phyloP scores from a whole-genome alignment of 2,113 vertebrate species.

The Tricholaema leucomelas region DNA sequence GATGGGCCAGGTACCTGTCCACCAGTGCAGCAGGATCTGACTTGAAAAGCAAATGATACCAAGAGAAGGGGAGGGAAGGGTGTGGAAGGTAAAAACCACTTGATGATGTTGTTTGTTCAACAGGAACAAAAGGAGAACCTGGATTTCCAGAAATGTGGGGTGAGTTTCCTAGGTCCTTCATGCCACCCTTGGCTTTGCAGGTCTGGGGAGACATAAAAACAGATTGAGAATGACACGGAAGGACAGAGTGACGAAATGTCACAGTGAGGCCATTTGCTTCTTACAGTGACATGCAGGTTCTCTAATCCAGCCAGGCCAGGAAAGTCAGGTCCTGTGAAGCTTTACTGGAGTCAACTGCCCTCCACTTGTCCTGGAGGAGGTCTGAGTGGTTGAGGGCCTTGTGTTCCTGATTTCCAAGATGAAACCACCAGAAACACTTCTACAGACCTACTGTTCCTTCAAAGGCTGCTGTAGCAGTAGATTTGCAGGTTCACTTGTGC shows the following conservation, averaged over 20 bases:
- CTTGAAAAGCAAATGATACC: neutral
- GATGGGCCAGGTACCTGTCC: neutral
- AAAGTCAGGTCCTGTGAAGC: neutral
- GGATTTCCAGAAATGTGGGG: conserved; percentile 19
- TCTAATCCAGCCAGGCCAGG: neutral
- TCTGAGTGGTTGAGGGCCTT: neutral
- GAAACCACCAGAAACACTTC: neutral
- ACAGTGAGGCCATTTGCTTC: neutral
- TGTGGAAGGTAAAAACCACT: neutral
- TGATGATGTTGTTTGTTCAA: neutral
- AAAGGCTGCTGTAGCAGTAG: neutral
- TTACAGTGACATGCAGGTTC: neutral
- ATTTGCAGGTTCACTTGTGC: neutral
- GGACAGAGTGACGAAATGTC: neutral
- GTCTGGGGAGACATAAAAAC: neutral
- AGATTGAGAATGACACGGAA: neutral
- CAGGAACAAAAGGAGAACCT: conserved; percentile 38
- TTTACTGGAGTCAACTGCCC: neutral
- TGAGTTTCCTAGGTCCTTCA: neutral
- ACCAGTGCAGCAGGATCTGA: neutral
- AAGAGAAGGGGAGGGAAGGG: neutral
- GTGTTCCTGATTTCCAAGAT: neutral
- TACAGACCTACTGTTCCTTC: neutral
- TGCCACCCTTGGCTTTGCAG: neutral
- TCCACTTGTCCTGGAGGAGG: neutral